These are phyloP conservation scores for Coluber constrictor DNA, from an alignment of 2,797 vertebrate species.

Conservation along the genomic window DNA sequence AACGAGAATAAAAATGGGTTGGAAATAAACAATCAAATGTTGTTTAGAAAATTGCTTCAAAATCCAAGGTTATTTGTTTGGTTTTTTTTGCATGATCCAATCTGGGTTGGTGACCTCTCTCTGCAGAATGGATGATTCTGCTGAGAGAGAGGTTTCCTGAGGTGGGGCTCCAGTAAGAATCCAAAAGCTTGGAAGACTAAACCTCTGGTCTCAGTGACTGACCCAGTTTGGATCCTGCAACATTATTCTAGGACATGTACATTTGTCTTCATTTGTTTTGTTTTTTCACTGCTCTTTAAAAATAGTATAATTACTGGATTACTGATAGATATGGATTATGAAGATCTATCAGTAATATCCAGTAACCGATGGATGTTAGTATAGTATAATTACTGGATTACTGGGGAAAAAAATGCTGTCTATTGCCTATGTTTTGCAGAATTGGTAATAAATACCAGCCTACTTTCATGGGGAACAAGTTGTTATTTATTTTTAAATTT, in stretches of 20 bases:
- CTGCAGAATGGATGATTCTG: neutral
- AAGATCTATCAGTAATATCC: neutral
- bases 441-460: neutral
- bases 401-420: neutral
- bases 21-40: neutral
- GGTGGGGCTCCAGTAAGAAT: neutral
- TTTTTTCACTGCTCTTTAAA: neutral
- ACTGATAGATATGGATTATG: neutral
- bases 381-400: neutral
- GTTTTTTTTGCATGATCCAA: neutral
- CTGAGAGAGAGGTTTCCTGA: neutral
- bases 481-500: neutral
- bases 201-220: neutral
- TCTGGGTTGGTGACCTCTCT: neutral
- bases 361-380: neutral
- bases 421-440: neutral
- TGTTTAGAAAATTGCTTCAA: neutral
- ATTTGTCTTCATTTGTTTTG: neutral
- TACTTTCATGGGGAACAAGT: neutral
- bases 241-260: neutral
- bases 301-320: neutral
- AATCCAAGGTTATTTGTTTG: neutral
- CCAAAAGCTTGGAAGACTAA: neutral
- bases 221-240: neutral
- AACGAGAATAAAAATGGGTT: neutral